Evolutionary conservation across 2,888 invertebrate genomes (phyloP), one percentile per base, ranked within the genome.

Genomic region (Saturnia japonica): DNA sequence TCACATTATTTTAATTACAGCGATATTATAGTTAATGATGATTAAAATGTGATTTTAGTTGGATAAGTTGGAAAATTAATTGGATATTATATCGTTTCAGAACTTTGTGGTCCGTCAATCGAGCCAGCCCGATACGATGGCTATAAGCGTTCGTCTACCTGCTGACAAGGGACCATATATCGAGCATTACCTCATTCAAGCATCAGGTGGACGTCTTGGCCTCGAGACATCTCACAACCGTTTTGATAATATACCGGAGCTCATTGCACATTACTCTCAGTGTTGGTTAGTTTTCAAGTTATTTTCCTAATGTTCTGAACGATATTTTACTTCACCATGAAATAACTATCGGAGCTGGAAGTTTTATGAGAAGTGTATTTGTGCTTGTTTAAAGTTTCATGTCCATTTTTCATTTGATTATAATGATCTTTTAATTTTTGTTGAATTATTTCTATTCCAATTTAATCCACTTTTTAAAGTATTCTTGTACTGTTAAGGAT

Each of bases 91-190:
- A 57, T 14, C 25, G 51, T 86, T 95, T 42, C 95, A 98, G 97
- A 98, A 98, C 85, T 99, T 99, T 86, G 97, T 99, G 69, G 99
- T 99, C 57, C 96, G 99, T 67, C 97, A 98, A 85, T 99, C 99
- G 62, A 98, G 98, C 82, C 98, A 98, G 88, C 95, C 97, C 62
- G 97, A 97, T 81, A 98, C 99, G 70, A 98, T 99, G 98, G 99
- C 99, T 60, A 96, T 99, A 77, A 98, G 98, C 68, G 98, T 99
- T 67, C 96, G 98, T 16, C 94, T 98, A 74, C 98, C 98, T 0
- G 96, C 96, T 28, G 97, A 97, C 81, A 97, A 97, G 82, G 97
- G 98, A 1, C 97, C 98, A 12, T 98, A 98, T 90, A 98, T 99
- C 84, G 99, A 99, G 87, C 99, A 99, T 91, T 99, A 99, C 94